Evolutionary conservation across 2,113 vertebrate genomes (phyloP), one percentile per base, ranked within the genome.

Genomic region (Carassius gibelio): DNA sequence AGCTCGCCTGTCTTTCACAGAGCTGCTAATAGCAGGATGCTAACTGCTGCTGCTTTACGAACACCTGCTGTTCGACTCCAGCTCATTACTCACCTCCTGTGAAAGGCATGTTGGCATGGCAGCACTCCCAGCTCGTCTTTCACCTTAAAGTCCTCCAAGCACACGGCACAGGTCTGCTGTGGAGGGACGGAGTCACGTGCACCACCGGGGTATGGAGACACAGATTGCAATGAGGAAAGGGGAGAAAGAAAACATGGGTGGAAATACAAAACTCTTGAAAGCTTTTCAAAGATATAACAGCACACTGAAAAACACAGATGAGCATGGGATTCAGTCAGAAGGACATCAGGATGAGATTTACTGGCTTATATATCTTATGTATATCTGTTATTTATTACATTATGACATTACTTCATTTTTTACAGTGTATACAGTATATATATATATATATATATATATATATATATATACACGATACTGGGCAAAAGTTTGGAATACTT

Each of bases 41-140:
- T 78, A 52, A 8, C 42, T 48, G 48, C 50, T 19, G 15, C 10
- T 17, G 72, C 75, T 77, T 77, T 77, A 77, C 64, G 36, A 74
- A 75, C 71, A 30, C 55, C 42, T 21, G 59, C 57, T 62, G 55
- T 75, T 75, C 21, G 14, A 50, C 11, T 5, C 34, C 76, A 68
- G 38, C 79, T 50, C 17, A 68, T 78, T 71, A 92, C 96, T 96
- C 93, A 96, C 97, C 94, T 97, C 88, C 95, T 94, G 93, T 97
- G 97, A 92, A 98, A 98, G 89, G 95, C 95, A 19, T 96, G 96
- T 93, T 97, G 96, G 94, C 97, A 97, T 10, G 96, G 96, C 92
- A 97, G 96, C 93, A 97, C 94, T 15, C 96, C 97, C 83, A 96
- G 94, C 91, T 98, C 96, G 45, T 98, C 97, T 94, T 95, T 97